Percentiles rank a stretch among this genome's conserved stretches.
These are phyloP conservation scores for Coryphaenoides rupestris DNA, from an alignment of 2,113 vertebrate species.

Conservation along the genomic window DNA sequence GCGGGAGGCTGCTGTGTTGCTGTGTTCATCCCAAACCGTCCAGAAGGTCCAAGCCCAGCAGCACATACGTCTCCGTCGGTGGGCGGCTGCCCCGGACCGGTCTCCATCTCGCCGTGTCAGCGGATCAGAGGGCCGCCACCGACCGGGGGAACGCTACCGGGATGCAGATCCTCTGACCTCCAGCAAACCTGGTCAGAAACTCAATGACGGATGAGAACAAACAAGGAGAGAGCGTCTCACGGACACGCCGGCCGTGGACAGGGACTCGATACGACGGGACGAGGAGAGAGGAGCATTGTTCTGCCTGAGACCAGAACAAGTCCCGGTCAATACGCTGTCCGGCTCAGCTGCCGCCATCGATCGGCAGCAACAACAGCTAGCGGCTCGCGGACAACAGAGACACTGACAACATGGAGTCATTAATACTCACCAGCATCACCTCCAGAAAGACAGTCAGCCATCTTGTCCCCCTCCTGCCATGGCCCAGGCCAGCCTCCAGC, in stretches of 20 bases:
- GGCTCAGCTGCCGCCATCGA: slow-evolving; percentile 82
- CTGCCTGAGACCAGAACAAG: neutral
- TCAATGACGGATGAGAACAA: slow-evolving; percentile 24
- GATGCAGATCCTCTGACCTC: slow-evolving; percentile 40
- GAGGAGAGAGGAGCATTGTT: too few relatives aligned
- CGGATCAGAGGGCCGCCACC: slow-evolving; percentile 34
- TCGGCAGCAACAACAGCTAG: slow-evolving; percentile 54
- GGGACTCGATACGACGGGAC: too few relatives aligned
- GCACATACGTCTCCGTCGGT: slow-evolving; percentile 62
- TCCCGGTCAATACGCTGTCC: slow-evolving; percentile 69
- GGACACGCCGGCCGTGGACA: too few relatives aligned
- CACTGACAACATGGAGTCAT: too few relatives aligned
- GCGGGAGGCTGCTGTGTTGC: too few relatives aligned
- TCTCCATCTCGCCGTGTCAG: slow-evolving; percentile 57
- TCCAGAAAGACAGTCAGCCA: too few relatives aligned
- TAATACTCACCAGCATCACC: too few relatives aligned
- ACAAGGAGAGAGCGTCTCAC: neutral
- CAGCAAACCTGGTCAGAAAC: slow-evolving; percentile 21
- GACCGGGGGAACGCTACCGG: slow-evolving; percentile 26
- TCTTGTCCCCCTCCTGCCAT: too few relatives aligned
- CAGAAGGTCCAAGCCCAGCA: slow-evolving; percentile 44
- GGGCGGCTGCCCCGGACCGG: slow-evolving; percentile 49
- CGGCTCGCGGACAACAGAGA: slow-evolving; percentile 70
- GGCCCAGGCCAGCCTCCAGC: too few relatives aligned
- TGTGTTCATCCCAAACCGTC: slow-evolving; percentile 51